These are phyloP conservation scores for Dolichoris vasculosae DNA, from an alignment of 1,140 invertebrate species.

Conservation along the genomic window DNA sequence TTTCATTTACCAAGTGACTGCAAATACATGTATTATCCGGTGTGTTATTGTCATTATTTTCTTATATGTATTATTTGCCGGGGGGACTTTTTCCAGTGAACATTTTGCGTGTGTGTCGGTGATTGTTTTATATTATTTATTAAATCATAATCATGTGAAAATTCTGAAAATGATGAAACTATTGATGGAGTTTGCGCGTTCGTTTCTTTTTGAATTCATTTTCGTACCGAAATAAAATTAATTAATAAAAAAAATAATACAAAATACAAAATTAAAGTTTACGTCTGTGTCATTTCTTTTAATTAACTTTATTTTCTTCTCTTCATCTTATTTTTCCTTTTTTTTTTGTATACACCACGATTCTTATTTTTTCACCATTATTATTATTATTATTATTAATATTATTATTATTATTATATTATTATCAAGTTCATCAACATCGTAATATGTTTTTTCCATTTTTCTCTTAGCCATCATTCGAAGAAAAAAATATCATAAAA, in stretches of 20 bases:
- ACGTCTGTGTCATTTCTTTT: slow-evolving; percentile 29
- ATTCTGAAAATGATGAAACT: slow-evolving; percentile 25
- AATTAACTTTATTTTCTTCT: slow-evolving; percentile 29
- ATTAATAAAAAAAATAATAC: slow-evolving; percentile 16
- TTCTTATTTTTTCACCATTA: slow-evolving; percentile 25
- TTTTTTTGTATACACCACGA: slow-evolving; percentile 49
- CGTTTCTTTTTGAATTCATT: slow-evolving; percentile 1
- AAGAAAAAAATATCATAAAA: slow-evolving; percentile 45
- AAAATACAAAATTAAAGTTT: slow-evolving; percentile 39
- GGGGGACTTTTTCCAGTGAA: slow-evolving; percentile 37
- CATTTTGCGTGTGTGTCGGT: slow-evolving; percentile 17
- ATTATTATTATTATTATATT: slow-evolving; percentile 23
- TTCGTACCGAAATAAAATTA: slow-evolving; percentile 2
- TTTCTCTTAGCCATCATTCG: slow-evolving; percentile 42
- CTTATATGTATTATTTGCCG: slow-evolving; percentile 34
- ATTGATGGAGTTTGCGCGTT: slow-evolving; percentile 39
- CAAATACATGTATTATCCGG: slow-evolving; percentile 38
- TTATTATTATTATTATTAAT: slow-evolving; percentile 17
- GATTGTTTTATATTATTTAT: slow-evolving; percentile 29
- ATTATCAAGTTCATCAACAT: slow-evolving; percentile 51
- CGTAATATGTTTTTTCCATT: slow-evolving; percentile 38
- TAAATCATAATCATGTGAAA: slow-evolving; percentile 15
- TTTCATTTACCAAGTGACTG: slow-evolving; percentile 48
- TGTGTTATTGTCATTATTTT: slow-evolving; percentile 16
- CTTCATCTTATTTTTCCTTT: slow-evolving; percentile 4